These are phyloP conservation scores for Thereva nobilitata DNA, from an alignment of 2,888 invertebrate species.

Conservation along the genomic window DNA sequence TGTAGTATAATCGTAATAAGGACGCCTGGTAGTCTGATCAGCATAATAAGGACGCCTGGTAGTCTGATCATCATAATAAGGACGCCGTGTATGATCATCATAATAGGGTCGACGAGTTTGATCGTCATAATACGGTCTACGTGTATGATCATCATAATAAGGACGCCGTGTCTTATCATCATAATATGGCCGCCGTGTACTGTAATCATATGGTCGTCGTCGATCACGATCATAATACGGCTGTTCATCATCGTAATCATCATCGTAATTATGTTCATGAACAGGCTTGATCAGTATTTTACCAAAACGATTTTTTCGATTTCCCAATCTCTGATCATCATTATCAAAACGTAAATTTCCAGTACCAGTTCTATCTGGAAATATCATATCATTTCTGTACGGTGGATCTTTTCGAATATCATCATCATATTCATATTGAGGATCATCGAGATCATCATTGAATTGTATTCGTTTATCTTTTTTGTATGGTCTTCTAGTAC, in stretches of 20 bases:
- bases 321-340: slow-evolving; percentile 45
- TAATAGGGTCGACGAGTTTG: slow-evolving; percentile 8
- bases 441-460: slow-evolving; percentile 23
- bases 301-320: slow-evolving; percentile 48
- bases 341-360: slow-evolving; percentile 60
- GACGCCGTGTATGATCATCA: no score
- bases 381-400: slow-evolving; percentile 54
- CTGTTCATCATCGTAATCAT: neutral
- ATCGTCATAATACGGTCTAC: slow-evolving; percentile 16
- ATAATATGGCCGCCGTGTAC: neutral
- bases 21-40: neutral
- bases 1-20: slow-evolving; percentile 11
- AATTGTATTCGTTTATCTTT: slow-evolving; percentile 29
- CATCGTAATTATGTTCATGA: slow-evolving; percentile 13
- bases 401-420: slow-evolving; percentile 44
- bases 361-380: slow-evolving; percentile 62
- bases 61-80: neutral
- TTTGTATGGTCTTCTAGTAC: neutral
- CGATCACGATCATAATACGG: slow-evolving; percentile 5
- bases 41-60: slow-evolving; percentile 35
- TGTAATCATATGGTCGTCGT: neutral
- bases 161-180: neutral
- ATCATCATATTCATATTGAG: slow-evolving; percentile 9
- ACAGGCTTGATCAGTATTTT: slow-evolving; percentile 53
- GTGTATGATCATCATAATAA: slow-evolving; percentile 12